These are phyloP conservation scores for Pycnomerus fuliginosus DNA, from an alignment of 2,888 invertebrate species.

Conservation along the genomic window DNA sequence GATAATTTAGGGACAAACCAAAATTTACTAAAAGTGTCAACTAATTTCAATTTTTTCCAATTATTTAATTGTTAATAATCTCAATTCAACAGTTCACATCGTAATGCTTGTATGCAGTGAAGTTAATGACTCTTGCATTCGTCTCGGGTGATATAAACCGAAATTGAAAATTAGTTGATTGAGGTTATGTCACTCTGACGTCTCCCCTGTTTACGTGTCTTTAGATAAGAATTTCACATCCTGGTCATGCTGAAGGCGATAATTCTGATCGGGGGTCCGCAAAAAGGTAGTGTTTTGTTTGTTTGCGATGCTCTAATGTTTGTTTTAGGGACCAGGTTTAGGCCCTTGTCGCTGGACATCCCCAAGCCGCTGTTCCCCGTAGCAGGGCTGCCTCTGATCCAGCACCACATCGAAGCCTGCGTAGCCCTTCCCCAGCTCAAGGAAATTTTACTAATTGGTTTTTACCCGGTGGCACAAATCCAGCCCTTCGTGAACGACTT, in stretches of 20 bases:
- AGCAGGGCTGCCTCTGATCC: slow-evolving; percentile 92
- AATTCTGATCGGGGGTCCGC: slow-evolving; percentile 90
- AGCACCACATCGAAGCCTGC: slow-evolving; percentile 97
- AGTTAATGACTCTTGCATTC: too few relatives aligned
- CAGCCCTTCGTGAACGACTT: slow-evolving; percentile 84
- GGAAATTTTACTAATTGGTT: slow-evolving; percentile 93
- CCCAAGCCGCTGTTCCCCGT: slow-evolving; percentile 98
- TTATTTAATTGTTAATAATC: too few relatives aligned
- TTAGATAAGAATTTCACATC: too few relatives aligned
- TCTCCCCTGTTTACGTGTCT: too few relatives aligned
- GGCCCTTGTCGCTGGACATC: slow-evolving; percentile 94
- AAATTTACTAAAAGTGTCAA: too few relatives aligned
- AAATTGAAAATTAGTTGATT: too few relatives aligned
- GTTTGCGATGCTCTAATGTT: slow-evolving; percentile 6
- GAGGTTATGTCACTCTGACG: too few relatives aligned
- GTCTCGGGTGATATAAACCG: too few relatives aligned
- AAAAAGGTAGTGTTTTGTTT: slow-evolving; percentile 70
- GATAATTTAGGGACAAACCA: too few relatives aligned
- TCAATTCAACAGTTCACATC: too few relatives aligned
- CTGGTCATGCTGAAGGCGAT: slow-evolving; percentile 84
- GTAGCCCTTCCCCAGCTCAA: slow-evolving; percentile 72
- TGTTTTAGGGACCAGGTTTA: slow-evolving; percentile 87
- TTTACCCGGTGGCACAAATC: slow-evolving; percentile 83
- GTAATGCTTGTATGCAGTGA: too few relatives aligned
- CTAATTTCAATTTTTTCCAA: too few relatives aligned